Base-by-base conservation (phyloP, 2,888 invertebrate species). In the Galeruca laticollis region DNA sequence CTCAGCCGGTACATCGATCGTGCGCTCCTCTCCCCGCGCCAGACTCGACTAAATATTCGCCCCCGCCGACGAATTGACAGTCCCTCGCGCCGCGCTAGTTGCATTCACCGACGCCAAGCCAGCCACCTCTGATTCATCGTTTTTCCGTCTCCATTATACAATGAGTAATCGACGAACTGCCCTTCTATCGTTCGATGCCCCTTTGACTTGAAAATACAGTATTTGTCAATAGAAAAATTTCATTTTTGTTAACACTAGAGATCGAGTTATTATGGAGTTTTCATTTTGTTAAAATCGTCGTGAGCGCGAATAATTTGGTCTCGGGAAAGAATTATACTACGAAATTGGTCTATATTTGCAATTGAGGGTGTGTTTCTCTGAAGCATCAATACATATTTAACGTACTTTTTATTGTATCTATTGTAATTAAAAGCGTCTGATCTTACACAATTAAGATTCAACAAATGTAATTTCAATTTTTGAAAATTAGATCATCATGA, bases 11-110 rank as follows among this genome's bases (percentile, higher is more conserved):
- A 80, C 82, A 84, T 84, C 84, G 84, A 75, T 88, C 87, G 81
- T 87, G 49, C 68, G 56, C 87, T 65, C 21, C 87, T 87, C 87
- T 86, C 87, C 88, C 84, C 78, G 84, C 87, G 18, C 87, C 81
- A 5, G 78, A 75, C 78, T 74, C 74, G 75, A 75, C 83, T 87
- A 82, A 79, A 81, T 80, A 80, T 74, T 84, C 82, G 82, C 83
- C 83, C 85, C 85, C 83, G 59, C 86, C 51, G 68, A 82, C 86
- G 83, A 81, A 81, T 82, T 82, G 82, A 82, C 83, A 82, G 80
- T 79, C 81, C 78, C 75, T 69, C 73, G 31, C 56, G 61, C 74
- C 70, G 73, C 61, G 43, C 60, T 33, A 77, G 76, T 75, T 79
- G 79, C 78, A 79, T 76, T 75, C 75, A 74, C 73, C 72, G 60